Evolutionary conservation across 2,113 vertebrate genomes (phyloP), one percentile per base, ranked within the genome.

Genomic region (Chrysochloris asiatica): DNA sequence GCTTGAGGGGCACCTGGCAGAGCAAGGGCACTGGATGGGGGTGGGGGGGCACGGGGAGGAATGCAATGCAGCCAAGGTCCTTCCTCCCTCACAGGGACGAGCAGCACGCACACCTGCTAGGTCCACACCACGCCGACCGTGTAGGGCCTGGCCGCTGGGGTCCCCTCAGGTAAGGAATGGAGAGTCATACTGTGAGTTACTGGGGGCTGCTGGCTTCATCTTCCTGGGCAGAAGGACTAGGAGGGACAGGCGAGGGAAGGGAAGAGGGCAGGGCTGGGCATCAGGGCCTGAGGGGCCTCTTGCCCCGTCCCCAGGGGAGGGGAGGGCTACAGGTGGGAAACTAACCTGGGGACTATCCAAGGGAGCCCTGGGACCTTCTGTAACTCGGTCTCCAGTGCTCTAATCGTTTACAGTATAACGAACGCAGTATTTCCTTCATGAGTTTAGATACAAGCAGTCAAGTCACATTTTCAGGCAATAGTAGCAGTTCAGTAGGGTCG

Each of bases 391-490:
- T 43, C 96, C 96, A 92, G 94, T n/a, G 97, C 97, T 97, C 98
- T 96, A 87, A 93, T 92, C 87, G 94, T 96, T 97, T 98, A 98
- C 98, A 98, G 97, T 98, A 96, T 98, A 97, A 97, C 92, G 97
- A 98, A 97, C 96, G 98, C 97, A 83, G 97, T 96, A 96, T 97
- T 97, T 98, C 98, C 98, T 98, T 98, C 97, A 96, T 98, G 92
- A 94, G 96, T 98, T 96, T 98, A 98, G 97, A 98, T 98, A 98
- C 97, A 97, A 98, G 98, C 98, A 97, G 97, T 98, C 98, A 97
- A 98, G 98, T 98, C 98, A 98, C 97, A 98, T 98, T 98, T 96
- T 98, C 98, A 98, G 98, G 98, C 98, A 98, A 98, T 97, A 98
- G 98, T 98, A 98, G 98, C 98, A 98, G 98, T 98, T 98, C 98